Conservation (phyloP, 2,797 vertebrate species). For the Ctenopoma kingsleyae region DNA sequence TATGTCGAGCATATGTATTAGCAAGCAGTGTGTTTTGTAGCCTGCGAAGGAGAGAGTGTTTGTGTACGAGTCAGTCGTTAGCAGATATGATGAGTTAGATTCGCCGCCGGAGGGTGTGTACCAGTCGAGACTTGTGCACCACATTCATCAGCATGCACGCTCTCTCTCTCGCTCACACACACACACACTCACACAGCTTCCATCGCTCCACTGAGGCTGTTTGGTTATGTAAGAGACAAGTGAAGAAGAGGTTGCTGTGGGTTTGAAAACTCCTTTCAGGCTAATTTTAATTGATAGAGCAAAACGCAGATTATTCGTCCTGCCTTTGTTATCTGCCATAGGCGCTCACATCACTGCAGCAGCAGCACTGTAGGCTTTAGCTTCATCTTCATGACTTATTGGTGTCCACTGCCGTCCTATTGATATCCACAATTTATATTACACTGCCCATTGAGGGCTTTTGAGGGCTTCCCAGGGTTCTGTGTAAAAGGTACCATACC, state of each 20-base stretch:
- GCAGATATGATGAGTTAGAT: constrained; percentile 44
- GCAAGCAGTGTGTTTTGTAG: constrained; percentile 11
- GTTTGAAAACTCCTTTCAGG: constrained; percentile 62
- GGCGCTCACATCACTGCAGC: constrained; percentile 30
- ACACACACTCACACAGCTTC: constrained; percentile 7
- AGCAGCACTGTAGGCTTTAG: background rate
- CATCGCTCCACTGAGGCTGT: constrained; percentile 38
- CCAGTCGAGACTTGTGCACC: constrained; percentile 51
- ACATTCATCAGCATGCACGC: background rate
- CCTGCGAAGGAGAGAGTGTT: background rate
- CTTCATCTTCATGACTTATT: background rate
- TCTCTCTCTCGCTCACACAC: background rate
- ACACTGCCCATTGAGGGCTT: too few relatives aligned
- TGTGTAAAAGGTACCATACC: too few relatives aligned
- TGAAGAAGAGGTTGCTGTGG: constrained; percentile 50
- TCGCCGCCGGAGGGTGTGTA: constrained; percentile 30
- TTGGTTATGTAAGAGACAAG: constrained; percentile 69
- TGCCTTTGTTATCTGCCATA: constrained; percentile 49
- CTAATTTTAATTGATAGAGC: constrained; percentile 74
- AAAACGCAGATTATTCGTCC: constrained; percentile 57
- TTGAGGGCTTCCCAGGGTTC: too few relatives aligned
- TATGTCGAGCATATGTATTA: constrained; percentile 41
- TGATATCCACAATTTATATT: background rate
- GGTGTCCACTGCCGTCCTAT: constrained; percentile 9
- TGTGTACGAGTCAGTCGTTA: constrained; percentile 6